These are phyloP conservation scores for Antechinus flavipes DNA, from an alignment of 2,113 vertebrate species.

Conservation along the genomic window DNA sequence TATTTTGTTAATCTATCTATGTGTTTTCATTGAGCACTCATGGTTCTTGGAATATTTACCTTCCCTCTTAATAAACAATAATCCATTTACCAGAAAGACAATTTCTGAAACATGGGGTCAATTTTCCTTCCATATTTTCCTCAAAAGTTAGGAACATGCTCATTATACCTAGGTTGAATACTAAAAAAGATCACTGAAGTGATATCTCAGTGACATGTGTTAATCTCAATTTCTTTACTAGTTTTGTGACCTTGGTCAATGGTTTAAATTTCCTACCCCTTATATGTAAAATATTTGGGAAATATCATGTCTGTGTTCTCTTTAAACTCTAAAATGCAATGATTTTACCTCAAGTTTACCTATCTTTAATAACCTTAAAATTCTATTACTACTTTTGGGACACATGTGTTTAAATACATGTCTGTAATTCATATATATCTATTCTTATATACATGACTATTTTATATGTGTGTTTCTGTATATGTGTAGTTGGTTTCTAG, in stretches of 20 bases:
- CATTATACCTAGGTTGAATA: not conserved
- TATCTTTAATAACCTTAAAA: not conserved
- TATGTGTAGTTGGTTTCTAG: not conserved
- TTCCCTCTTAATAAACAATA: conserved; percentile 34
- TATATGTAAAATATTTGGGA: not conserved
- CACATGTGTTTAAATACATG: not conserved
- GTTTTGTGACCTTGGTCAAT: not conserved
- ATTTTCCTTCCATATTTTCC: not conserved
- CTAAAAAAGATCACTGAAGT: not conserved
- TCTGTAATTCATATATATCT: not conserved
- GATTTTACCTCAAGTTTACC: not conserved
- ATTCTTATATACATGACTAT: not conserved
- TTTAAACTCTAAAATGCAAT: not conserved
- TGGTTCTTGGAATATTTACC: conserved; percentile 44
- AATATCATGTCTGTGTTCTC: not conserved
- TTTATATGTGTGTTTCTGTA: not conserved
- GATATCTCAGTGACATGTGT: not conserved
- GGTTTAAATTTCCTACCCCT: not conserved
- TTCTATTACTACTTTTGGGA: not conserved
- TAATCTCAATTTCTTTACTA: not conserved
- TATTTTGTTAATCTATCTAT: conserved; percentile 13
- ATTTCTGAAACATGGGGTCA: not conserved
- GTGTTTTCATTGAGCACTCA: conserved; percentile 6
- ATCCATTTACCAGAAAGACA: not conserved
- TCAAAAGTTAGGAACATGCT: not conserved